Evolutionary conservation across 2,797 vertebrate genomes (phyloP).

Genomic region (Dicrostonyx torquatus): DNA sequence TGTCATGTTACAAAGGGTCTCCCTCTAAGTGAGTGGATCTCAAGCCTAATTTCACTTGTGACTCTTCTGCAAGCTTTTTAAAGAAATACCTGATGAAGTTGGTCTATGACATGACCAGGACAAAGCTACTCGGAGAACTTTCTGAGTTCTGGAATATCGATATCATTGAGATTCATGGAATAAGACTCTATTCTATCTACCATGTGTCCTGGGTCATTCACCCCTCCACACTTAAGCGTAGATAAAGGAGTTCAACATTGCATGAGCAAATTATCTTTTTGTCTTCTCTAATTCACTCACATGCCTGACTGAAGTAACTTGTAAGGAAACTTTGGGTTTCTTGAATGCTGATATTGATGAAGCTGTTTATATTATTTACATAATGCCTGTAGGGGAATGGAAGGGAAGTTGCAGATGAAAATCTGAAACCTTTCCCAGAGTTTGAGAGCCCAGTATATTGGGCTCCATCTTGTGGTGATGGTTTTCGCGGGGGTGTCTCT

Average conservation of each 20-base stretch:
- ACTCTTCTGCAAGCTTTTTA: too few relatives aligned
- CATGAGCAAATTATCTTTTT: constrained; percentile 47
- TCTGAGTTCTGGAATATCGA: background rate
- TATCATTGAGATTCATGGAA: background rate
- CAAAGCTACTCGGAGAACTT: background rate
- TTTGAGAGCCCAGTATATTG: too few relatives aligned
- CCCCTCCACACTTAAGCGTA: background rate
- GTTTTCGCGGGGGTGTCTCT: background rate
- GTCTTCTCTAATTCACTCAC: constrained; percentile 44
- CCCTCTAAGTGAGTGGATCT: background rate
- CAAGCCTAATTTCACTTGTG: background rate
- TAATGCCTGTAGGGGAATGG: background rate
- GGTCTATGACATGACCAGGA: background rate
- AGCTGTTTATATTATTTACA: constrained; percentile 67
- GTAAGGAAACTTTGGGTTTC: constrained; percentile 55
- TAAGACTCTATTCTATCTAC: background rate
- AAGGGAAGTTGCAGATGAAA: too few relatives aligned
- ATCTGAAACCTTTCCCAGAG: background rate
- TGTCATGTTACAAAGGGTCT: constrained; percentile 60
- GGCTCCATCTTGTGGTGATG: background rate
- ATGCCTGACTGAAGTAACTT: constrained; percentile 54
- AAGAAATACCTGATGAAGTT: background rate
- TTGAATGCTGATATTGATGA: constrained; percentile 59
- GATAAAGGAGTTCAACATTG: background rate
- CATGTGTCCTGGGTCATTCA: background rate